Percentiles rank a stretch among this genome's conserved stretches.
Conservation (phyloP, 2,113 vertebrate genomes). For the Myiagra hebetior region DNA sequence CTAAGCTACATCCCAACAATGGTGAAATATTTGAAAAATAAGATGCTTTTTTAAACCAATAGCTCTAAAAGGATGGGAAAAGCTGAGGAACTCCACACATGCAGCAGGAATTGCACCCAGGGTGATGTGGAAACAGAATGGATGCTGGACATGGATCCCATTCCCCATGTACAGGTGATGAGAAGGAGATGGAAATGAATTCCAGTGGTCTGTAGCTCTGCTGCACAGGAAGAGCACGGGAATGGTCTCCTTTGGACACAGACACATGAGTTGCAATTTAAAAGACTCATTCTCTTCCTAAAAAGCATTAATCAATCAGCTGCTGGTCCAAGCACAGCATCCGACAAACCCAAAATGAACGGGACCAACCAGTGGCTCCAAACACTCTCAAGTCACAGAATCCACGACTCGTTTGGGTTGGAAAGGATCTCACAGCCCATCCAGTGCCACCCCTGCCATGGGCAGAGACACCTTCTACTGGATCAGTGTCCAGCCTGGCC, state of each 20-base stretch:
- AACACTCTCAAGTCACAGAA: neutral
- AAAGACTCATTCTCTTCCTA: neutral
- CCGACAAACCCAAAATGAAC: neutral
- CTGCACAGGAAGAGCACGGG: fast-evolving
- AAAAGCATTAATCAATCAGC: neutral
- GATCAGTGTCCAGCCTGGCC: fast-evolving
- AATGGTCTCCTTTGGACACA: neutral
- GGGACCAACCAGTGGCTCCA: fast-evolving
- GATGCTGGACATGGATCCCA: neutral
- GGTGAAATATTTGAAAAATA: neutral
- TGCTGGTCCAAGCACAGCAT: neutral
- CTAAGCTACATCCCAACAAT: neutral
- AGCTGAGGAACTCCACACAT: neutral
- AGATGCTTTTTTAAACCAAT: neutral
- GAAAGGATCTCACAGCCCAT: neutral
- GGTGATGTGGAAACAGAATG: neutral
- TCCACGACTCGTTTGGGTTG: neutral
- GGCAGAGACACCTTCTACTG: neutral
- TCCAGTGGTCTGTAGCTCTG: neutral
- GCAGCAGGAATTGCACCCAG: neutral
- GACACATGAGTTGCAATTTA: fast-evolving
- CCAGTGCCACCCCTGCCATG: neutral
- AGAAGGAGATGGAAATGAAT: neutral
- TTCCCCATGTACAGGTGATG: fast-evolving
- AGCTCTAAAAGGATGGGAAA: neutral